Percentiles rank a stretch among this genome's conserved stretches.
Evolutionary conservation across 2,113 vertebrate genomes (phyloP).

Genomic region (Actenoides lindsayi): DNA sequence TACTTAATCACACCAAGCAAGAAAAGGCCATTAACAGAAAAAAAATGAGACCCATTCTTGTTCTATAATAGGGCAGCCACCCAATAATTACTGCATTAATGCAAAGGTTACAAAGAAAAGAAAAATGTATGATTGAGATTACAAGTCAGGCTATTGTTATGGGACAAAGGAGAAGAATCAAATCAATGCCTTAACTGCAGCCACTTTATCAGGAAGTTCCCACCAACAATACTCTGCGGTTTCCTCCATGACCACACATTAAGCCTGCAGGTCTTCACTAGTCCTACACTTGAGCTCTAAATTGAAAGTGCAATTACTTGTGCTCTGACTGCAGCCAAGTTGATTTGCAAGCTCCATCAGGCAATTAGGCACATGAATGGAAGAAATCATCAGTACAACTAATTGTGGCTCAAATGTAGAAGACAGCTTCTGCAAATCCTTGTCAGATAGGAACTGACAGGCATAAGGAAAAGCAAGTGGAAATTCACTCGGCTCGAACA

Average conservation of each 20-base stretch:
- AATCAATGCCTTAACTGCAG: not conserved
- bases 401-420: not conserved
- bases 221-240: not conserved
- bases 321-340: not conserved
- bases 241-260: not conserved
- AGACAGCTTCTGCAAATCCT: not conserved
- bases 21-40: not conserved
- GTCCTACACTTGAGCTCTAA: not conserved
- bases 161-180: not conserved
- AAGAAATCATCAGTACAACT: not conserved
- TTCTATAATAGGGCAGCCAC: not conserved
- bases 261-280: not conserved
- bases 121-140: not conserved
- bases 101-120: not conserved
- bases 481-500: not conserved
- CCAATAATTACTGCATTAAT: not conserved
- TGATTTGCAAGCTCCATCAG: not conserved
- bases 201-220: not conserved
- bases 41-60: not conserved
- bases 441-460: fast-evolving
- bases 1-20: not conserved
- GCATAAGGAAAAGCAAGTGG: not conserved
- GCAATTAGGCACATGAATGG: not conserved
- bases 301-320: not conserved
- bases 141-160: not conserved